phyloP scores from a whole-genome alignment of 2,113 vertebrate species.

The Tauraco erythrolophus region DNA sequence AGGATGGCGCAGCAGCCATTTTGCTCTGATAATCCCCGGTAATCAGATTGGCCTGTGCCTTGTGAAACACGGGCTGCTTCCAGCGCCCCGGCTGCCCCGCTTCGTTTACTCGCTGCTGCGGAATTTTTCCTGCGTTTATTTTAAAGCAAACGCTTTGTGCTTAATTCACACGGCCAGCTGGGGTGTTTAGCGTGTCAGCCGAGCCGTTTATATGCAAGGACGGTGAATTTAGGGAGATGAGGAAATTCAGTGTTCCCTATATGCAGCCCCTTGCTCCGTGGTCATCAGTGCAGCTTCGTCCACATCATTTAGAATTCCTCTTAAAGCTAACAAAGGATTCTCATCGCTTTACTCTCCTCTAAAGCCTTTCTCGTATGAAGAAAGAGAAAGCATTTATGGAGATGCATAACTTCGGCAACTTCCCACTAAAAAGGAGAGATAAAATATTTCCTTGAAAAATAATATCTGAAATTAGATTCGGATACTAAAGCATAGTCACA shows the following conservation, averaged over 20 bases:
- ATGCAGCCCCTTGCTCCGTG: background rate
- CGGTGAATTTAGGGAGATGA: rapidly evolving
- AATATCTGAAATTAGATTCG: background rate
- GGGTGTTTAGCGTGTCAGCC: rapidly evolving
- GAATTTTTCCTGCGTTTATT: no score
- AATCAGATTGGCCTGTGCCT: background rate
- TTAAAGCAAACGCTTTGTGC: background rate
- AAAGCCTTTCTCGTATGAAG: background rate
- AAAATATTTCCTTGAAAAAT: background rate
- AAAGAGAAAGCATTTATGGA: background rate
- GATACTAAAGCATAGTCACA: background rate
- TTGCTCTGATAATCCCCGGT: background rate
- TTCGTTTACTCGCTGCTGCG: rapidly evolving
- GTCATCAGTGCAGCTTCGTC: rapidly evolving
- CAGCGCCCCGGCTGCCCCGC: background rate
- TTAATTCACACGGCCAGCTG: background rate
- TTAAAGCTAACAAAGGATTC: background rate
- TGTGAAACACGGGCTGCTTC: rapidly evolving
- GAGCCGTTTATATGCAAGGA: rapidly evolving
- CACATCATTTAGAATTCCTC: background rate
- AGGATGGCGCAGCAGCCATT: background rate
- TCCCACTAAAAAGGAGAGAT: background rate
- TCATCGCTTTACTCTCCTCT: background rate
- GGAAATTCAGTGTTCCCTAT: background rate
- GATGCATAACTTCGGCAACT: background rate